phyloP scores from a whole-genome alignment of 2,797 vertebrate species.

The Xyrichtys novacula region DNA sequence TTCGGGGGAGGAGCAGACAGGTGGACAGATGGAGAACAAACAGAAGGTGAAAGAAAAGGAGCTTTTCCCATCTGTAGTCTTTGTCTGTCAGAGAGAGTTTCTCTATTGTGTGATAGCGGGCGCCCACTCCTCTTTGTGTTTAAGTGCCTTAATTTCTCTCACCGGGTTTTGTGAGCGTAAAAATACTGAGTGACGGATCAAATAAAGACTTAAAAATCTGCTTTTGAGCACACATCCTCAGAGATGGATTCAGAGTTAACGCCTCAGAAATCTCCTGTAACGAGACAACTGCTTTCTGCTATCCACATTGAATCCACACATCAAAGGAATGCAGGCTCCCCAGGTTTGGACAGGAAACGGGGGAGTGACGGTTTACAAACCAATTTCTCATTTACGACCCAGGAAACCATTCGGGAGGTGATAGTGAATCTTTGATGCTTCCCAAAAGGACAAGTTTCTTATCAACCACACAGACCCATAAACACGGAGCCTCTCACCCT shows the following conservation, averaged over 20 bases:
- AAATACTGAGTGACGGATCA: background rate
- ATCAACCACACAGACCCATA: no score
- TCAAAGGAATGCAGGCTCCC: no score
- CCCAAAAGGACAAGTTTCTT: no score
- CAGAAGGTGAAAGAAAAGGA: conserved; percentile 19
- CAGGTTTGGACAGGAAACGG: background rate
- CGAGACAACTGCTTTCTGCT: no score
- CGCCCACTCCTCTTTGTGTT: background rate
- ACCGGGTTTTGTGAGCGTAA: background rate
- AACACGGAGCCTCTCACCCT: no score
- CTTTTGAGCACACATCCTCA: conserved; percentile 1
- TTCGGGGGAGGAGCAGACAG: conserved; percentile 33
- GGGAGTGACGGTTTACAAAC: no score
- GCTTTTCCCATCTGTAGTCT: conserved; percentile 33
- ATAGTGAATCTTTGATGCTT: no score
- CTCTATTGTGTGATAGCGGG: background rate
- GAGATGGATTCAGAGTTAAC: conserved; percentile 3
- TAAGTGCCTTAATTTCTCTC: background rate
- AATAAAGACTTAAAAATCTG: background rate
- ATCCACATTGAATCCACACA: no score
- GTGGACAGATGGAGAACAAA: conserved; percentile 48
- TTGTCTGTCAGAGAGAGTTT: background rate
- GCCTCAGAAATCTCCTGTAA: background rate
- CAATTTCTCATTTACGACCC: no score
- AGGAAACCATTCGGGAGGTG: no score